A percentile compares a stretch with the other conserved stretches of the same genome.
Conservation (phyloP, 1,140 invertebrate genomes). For the Mesaphorura yosii region DNA sequence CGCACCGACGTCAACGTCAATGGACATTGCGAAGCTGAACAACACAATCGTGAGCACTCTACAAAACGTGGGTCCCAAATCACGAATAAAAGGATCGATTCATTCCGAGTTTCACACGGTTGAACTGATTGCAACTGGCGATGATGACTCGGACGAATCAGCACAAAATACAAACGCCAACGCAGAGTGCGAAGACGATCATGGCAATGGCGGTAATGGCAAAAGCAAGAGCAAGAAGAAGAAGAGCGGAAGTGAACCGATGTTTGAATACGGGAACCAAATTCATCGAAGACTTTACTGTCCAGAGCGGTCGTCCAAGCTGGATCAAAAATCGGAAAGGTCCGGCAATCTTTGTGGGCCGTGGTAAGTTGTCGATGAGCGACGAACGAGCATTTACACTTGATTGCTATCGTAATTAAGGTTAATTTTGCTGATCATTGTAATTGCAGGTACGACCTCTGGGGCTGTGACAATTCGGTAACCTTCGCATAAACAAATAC, state of each 20-base stretch:
- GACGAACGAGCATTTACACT: no score
- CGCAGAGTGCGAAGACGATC: conserved; percentile 47
- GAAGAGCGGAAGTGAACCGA: conserved; percentile 6
- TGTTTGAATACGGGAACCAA: conserved; percentile 39
- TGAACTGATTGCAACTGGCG: conserved; percentile 51
- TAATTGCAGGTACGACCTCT: conserved; percentile 20
- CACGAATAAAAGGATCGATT: conserved; percentile 26
- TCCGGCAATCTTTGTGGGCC: conserved; percentile 61
- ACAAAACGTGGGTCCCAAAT: no score
- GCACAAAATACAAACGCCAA: conserved; percentile 37
- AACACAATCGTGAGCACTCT: no score
- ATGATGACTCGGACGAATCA: no score
- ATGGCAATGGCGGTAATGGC: conserved; percentile 33
- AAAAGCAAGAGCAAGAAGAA: not conserved
- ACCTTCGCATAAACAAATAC: conserved; percentile 1
- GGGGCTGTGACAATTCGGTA: conserved; percentile 19
- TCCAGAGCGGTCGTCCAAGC: conserved; percentile 39
- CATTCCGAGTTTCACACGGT: conserved; percentile 28
- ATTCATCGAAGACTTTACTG: conserved; percentile 38
- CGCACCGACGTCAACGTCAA: no score
- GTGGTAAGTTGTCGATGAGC: no score
- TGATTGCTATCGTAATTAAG: no score
- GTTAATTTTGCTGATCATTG: no score
- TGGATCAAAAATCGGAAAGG: conserved; percentile 45
- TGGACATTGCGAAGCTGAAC: no score